Conservation (phyloP, 64 coral and sea anemone species). For the Dendronephthya gigantea region DNA sequence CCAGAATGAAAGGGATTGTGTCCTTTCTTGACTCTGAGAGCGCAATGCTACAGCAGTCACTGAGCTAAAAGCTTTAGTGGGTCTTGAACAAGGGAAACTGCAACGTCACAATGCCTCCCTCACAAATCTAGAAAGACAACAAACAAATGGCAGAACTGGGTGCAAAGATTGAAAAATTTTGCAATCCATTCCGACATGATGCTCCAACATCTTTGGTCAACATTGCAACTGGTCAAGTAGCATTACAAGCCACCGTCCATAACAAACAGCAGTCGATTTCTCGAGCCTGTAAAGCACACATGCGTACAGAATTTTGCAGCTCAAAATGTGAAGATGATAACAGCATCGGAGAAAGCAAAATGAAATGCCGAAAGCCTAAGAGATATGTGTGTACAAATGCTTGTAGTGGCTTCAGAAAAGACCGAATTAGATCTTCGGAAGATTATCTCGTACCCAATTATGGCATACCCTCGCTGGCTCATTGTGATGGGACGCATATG, state of each 20-base stretch:
- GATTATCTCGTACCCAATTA: constrained; percentile 1
- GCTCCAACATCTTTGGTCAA: background rate
- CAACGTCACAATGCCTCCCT: constrained; percentile 21
- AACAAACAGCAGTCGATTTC: background rate
- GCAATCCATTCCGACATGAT: constrained; percentile 17
- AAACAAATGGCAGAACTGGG: constrained; percentile 22
- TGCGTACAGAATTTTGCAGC: background rate
- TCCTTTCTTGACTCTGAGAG: background rate
- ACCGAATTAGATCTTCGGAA: background rate
- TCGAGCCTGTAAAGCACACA: background rate
- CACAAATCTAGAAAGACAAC: constrained; percentile 26
- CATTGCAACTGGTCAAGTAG: background rate
- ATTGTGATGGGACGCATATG: background rate
- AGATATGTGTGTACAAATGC: background rate
- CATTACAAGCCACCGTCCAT: background rate
- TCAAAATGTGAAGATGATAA: background rate
- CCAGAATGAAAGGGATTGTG: constrained; percentile 1
- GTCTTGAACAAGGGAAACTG: constrained; percentile 1
- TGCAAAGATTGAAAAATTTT: constrained; percentile 21
- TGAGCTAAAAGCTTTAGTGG: constrained; percentile 18
- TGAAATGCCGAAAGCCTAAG: constrained; percentile 1
- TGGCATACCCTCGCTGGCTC: background rate
- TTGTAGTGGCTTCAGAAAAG: background rate
- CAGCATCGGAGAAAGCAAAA: background rate
- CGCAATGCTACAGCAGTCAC: constrained; percentile 16